Base-by-base conservation (phyloP, 2,888 invertebrate genomes). In the Acleris sparsana region DNA sequence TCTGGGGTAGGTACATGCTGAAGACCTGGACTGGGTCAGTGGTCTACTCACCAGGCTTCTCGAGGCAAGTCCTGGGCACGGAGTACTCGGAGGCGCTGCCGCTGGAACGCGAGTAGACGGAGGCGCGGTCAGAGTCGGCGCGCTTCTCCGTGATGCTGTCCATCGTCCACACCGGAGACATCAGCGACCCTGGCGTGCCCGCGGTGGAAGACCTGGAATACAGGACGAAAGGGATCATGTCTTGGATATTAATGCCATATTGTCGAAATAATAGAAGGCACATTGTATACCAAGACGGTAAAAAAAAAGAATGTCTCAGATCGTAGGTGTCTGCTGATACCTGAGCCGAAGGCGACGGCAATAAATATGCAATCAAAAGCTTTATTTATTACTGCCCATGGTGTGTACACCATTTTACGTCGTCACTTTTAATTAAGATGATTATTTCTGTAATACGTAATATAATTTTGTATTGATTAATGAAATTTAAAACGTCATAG, bases 71-170 rank as follows among this genome's bases (percentile, higher is more conserved):
- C 69, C 94, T 89, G 0, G 94, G 94, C 11, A 93, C 93, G 16
- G 94, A 95, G 82, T 95, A 95, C 76, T 95, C 95, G 0, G 95
- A 95, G 16, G 94, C 94, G 64, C 94, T 94, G 55, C 95, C 94
- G 60, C 95, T 94, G 67, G 95, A 93, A 7, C 93, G 93, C 0
- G 95, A 95, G 71, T 95, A 95, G 62, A 95, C 89, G 0, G 95
- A 95, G 25, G 95, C 91, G 33, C 95, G 88, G 76, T 95, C 95
- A 20, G 94, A 93, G 71, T 93, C 92, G 16, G 91, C 90, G 0
- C 92, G 85, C 70, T 89, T 90, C 69, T 93, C 90, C 67, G 88
- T 74, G 52, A 92, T 89, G 70, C 93, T 89, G 70, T 94, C 93
- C 86, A 94, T 94, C 1, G 93, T 93, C 92, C 93, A 94, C 1